Percentiles rank a stretch among this genome's conserved stretches.
Evolutionary conservation across 2,797 vertebrate genomes (phyloP).

Genomic region (Cryptoblepharus egeriae): DNA sequence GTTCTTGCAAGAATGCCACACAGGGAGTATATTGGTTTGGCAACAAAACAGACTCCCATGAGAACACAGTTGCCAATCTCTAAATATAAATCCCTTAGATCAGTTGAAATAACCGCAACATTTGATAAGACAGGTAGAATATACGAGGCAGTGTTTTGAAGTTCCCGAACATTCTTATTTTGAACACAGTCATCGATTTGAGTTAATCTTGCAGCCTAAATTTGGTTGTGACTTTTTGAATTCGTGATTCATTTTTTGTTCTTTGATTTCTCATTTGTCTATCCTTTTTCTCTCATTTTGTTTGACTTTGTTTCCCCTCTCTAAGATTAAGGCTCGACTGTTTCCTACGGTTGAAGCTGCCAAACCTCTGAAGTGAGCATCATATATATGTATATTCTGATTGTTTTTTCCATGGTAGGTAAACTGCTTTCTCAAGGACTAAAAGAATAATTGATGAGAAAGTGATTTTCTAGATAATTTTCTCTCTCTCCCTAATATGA

Average conservation of each 20-base stretch:
- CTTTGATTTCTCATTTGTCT: slow-evolving; percentile 31
- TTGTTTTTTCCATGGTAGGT: slow-evolving; percentile 21
- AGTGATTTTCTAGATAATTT: not conserved
- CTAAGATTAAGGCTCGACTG: not conserved
- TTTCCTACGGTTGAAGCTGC: not conserved
- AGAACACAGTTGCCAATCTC: not conserved
- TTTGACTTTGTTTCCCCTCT: slow-evolving; percentile 11
- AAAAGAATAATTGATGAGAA: not conserved
- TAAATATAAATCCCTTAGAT: not conserved
- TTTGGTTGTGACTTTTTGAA: not conserved
- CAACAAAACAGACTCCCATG: slow-evolving; percentile 13
- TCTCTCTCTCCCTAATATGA: slow-evolving; percentile 12
- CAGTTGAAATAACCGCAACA: not conserved
- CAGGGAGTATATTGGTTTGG: slow-evolving; percentile 25
- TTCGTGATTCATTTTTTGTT: slow-evolving; percentile 48
- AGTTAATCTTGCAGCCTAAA: not conserved
- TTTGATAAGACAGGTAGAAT: not conserved
- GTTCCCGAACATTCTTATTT: not conserved
- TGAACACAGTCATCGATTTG: not conserved
- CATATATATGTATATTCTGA: not conserved
- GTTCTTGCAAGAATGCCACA: slow-evolving; percentile 29
- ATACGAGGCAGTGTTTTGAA: not conserved
- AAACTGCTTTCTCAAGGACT: not conserved
- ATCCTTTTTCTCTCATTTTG: slow-evolving; percentile 46
- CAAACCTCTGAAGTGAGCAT: slow-evolving; percentile 10